Conservation (phyloP, 2,113 vertebrate species). For the Isichthys henryi region DNA sequence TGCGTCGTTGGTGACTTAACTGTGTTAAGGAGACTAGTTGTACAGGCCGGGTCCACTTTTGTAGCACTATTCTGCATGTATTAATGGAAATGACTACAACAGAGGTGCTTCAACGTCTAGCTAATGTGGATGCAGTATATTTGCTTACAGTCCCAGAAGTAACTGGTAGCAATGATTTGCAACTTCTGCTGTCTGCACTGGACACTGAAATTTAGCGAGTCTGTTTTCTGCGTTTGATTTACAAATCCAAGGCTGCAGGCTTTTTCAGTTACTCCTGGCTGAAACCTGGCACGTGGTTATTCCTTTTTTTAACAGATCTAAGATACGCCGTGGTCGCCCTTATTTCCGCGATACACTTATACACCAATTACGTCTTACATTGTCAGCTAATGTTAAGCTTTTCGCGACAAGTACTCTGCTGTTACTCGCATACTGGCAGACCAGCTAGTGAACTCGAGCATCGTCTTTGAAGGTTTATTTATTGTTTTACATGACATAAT, state of each 20-base stretch:
- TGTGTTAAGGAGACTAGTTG: background rate
- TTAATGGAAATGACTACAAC: background rate
- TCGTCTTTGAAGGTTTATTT: background rate
- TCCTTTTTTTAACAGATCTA: background rate
- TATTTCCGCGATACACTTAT: background rate
- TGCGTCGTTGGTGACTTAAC: background rate
- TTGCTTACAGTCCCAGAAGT: background rate
- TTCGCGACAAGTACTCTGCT: background rate
- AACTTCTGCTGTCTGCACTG: background rate
- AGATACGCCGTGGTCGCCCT: background rate
- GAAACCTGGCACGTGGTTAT: background rate
- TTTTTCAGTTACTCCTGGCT: background rate
- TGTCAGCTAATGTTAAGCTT: background rate
- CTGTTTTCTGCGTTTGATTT: background rate
- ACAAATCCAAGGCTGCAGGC: background rate
- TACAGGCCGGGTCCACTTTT: background rate
- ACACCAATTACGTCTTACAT: background rate
- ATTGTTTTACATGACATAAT: background rate
- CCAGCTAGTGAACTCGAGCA: no score
- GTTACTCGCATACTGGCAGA: background rate
- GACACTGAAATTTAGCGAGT: background rate
- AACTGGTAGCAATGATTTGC: background rate
- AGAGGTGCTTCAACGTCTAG: background rate
- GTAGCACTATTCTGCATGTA: background rate
- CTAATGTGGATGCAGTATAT: background rate